phyloP scores from a whole-genome alignment of 2,113 vertebrate genomes.

The Chauna torquata region DNA sequence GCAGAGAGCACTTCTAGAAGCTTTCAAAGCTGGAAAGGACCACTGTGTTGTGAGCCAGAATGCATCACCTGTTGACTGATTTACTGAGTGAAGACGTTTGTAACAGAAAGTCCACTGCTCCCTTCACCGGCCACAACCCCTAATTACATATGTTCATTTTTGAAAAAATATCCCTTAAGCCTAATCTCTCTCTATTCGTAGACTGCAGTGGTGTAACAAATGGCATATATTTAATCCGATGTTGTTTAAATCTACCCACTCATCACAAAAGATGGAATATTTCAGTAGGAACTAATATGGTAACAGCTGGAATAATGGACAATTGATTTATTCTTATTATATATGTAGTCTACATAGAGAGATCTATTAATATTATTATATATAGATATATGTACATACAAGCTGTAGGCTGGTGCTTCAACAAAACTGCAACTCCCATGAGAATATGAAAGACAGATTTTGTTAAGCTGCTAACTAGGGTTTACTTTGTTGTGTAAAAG shows the following conservation, averaged over 20 bases:
- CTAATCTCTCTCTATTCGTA: not conserved
- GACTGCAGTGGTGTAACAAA: not conserved
- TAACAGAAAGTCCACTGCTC: not conserved
- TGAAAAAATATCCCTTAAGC: not conserved
- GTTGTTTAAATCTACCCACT: not conserved
- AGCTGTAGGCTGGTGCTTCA: not conserved
- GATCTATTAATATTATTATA: not conserved
- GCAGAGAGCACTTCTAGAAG: not conserved
- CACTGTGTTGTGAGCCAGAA: not conserved
- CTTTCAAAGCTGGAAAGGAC: not conserved
- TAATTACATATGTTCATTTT: not conserved
- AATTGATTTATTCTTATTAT: not conserved
- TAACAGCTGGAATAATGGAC: not conserved
- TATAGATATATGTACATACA: not conserved
- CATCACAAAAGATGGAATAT: not conserved
- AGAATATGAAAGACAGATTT: not conserved
- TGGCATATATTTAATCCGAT: not conserved
- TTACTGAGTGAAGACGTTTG: not conserved
- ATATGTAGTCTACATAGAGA: not conserved
- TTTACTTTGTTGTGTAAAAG: not conserved
- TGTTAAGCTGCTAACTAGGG: not conserved
- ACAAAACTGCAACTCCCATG: not conserved
- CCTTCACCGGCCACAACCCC: not conserved
- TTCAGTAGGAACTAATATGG: not conserved
- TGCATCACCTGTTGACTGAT: not conserved